A percentile compares a stretch with the other conserved stretches of the same genome.
phyloP scores from a whole-genome alignment of 2,113 vertebrate genomes.

The Mus spicilegus region DNA sequence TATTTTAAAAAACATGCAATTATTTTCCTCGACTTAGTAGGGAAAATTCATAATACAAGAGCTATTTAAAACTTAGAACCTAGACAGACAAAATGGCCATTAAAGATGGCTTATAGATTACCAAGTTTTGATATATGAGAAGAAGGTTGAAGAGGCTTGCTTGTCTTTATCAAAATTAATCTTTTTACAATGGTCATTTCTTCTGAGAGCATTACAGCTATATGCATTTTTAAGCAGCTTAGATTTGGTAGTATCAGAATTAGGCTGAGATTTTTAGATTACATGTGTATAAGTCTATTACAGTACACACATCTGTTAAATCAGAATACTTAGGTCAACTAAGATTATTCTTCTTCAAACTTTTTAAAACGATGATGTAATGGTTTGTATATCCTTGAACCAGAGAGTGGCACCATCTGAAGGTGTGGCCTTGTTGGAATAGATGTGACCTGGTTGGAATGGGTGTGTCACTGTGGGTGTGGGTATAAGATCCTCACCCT shows the following conservation, averaged over 20 bases:
- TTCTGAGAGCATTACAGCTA: neutral
- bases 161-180: neutral
- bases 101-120: neutral
- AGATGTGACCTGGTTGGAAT: too few species aligned
- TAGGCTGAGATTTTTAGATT: conserved; percentile 7
- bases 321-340: conserved; percentile 6
- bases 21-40: neutral
- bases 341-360: neutral
- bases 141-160: neutral
- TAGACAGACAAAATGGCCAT: neutral
- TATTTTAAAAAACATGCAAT: neutral
- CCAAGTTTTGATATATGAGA: neutral
- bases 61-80: conserved; percentile 44
- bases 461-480: too few species aligned
- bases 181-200: conserved; percentile 21
- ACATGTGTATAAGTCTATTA: conserved; percentile 37
- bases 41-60: neutral
- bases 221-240: conserved; percentile 41
- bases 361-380: neutral
- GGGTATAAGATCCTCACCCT: too few species aligned
- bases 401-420: too few species aligned
- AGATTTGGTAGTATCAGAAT: conserved; percentile 42
- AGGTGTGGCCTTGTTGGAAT: too few species aligned
- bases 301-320: conserved; percentile 49
- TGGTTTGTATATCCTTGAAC: too few species aligned